Conservation (phyloP, 2,797 vertebrate genomes). For the Pampus argenteus region DNA sequence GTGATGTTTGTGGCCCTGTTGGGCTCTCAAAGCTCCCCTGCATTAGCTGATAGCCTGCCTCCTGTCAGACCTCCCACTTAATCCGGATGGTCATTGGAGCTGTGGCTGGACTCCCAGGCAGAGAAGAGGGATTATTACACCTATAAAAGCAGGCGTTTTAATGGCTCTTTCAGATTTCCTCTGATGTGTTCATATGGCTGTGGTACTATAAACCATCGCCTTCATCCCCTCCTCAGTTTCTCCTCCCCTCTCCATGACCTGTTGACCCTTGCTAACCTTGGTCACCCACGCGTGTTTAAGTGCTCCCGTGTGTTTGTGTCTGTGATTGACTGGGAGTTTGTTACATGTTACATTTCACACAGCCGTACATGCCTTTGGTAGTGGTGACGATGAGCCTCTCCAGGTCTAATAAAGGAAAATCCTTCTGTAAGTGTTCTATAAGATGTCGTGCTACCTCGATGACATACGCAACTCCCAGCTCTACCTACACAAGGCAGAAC, state of each 20-base stretch:
- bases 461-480: constrained; percentile 49
- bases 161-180: constrained; percentile 79
- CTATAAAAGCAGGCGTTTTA: constrained; percentile 84
- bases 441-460: constrained; percentile 30
- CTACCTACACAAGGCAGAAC: constrained; percentile 44
- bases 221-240: constrained; percentile 59
- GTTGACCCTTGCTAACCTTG: constrained; percentile 74
- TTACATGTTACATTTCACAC: constrained; percentile 47
- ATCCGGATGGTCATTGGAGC: constrained; percentile 70
- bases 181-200: constrained; percentile 80
- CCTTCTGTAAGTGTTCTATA: constrained; percentile 36
- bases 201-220: constrained; percentile 71
- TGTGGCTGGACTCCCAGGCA: constrained; percentile 72
- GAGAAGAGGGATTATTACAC: constrained; percentile 81
- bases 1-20: constrained; percentile 61
- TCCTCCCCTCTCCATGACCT: constrained; percentile 49
- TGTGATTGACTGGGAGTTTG: constrained; percentile 52
- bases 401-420: constrained; percentile 18
- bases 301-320: constrained; percentile 55
- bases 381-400: constrained; percentile 29
- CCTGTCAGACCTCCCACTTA: constrained; percentile 77
- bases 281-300: constrained; percentile 56
- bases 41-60: constrained; percentile 78
- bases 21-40: constrained; percentile 55
- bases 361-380: constrained; percentile 8